Percentiles rank a stretch among this genome's conserved stretches.
These are phyloP conservation scores for Polia nebulosa DNA, from an alignment of 2,888 invertebrate genomes.

Conservation along the genomic window DNA sequence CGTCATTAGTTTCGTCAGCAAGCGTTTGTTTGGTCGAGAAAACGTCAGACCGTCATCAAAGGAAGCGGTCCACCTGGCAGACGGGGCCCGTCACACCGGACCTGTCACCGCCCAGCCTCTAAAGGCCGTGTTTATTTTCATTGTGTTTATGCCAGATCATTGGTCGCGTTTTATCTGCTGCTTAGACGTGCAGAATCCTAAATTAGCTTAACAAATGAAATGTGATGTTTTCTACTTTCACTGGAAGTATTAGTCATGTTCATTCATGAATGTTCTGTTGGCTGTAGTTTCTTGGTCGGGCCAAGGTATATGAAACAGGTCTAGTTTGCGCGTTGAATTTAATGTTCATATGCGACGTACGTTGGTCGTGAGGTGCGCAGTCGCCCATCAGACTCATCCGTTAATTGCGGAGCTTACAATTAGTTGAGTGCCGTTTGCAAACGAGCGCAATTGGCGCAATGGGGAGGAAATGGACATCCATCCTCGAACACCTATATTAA, in stretches of 20 bases:
- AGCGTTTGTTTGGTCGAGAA: slow-evolving; percentile 60
- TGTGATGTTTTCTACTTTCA: slow-evolving; percentile 59
- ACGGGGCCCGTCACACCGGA: slow-evolving; percentile 23
- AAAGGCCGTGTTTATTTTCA: slow-evolving; percentile 55
- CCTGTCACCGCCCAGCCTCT: slow-evolving; percentile 42
- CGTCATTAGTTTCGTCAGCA: slow-evolving; percentile 48
- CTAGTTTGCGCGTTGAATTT: slow-evolving; percentile 21
- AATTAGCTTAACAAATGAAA: slow-evolving; percentile 53
- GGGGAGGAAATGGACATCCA: slow-evolving; percentile 87
- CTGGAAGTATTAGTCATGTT: slow-evolving; percentile 52
- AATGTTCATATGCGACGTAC: slow-evolving; percentile 29
- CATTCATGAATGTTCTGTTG: slow-evolving; percentile 46
- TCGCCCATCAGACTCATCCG: slow-evolving; percentile 75
- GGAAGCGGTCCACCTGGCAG: slow-evolving; percentile 34
- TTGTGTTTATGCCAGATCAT: slow-evolving; percentile 51
- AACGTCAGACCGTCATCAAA: slow-evolving; percentile 68
- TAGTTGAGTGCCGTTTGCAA: slow-evolving; percentile 84
- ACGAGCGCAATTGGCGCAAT: slow-evolving; percentile 89
- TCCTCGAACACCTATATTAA: slow-evolving; percentile 75
- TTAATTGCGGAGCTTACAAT: slow-evolving; percentile 87
- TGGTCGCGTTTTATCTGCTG: slow-evolving; percentile 44
- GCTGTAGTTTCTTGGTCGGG: slow-evolving; percentile 20
- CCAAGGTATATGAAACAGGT: slow-evolving; percentile 21
- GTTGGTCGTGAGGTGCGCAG: slow-evolving; percentile 74
- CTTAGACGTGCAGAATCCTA: slow-evolving; percentile 46